Conservation (phyloP, 1,140 invertebrate genomes). For the Hypothenemus hampei region DNA sequence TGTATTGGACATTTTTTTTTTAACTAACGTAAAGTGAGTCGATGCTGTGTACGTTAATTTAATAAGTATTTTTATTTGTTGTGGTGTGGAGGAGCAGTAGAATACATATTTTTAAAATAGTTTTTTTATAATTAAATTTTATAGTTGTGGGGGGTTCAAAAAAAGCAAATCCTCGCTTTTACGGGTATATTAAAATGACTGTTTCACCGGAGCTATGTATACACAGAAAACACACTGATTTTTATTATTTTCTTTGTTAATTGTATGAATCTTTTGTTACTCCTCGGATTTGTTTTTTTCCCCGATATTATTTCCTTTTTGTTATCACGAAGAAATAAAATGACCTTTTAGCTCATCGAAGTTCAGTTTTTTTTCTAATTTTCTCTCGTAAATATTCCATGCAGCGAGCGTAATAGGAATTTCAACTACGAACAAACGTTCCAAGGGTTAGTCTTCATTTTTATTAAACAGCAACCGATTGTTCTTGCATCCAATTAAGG, state of each 20-base stretch:
- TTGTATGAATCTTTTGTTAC: too few relatives aligned
- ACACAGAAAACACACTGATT: too few relatives aligned
- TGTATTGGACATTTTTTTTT: too few relatives aligned
- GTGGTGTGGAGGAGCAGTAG: conserved; percentile 16
- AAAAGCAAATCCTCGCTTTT: conserved; percentile 16
- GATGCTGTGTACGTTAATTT: conserved; percentile 25
- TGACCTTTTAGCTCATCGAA: not conserved
- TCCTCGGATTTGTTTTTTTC: too few relatives aligned
- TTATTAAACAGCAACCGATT: too few relatives aligned
- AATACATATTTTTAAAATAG: conserved; percentile 17
- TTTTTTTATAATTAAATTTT: conserved; percentile 16
- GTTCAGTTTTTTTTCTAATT: not conserved
- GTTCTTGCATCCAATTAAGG: too few relatives aligned
- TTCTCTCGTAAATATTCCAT: conserved; percentile 35
- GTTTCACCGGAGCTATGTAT: too few relatives aligned
- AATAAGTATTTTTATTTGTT: too few relatives aligned
- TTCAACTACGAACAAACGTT: conserved; percentile 41
- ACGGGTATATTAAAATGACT: not conserved
- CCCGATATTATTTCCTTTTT: too few relatives aligned
- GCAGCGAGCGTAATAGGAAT: conserved; percentile 45
- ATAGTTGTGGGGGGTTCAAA: conserved; percentile 4
- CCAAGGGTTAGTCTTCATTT: conserved; percentile 45
- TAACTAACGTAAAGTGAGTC: conserved; percentile 23
- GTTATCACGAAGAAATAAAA: not conserved
- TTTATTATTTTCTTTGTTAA: too few relatives aligned